Percentiles rank a stretch among this genome's conserved stretches.
Conservation (phyloP, 2,113 vertebrate species). For the Rhadina sibilatrix region DNA sequence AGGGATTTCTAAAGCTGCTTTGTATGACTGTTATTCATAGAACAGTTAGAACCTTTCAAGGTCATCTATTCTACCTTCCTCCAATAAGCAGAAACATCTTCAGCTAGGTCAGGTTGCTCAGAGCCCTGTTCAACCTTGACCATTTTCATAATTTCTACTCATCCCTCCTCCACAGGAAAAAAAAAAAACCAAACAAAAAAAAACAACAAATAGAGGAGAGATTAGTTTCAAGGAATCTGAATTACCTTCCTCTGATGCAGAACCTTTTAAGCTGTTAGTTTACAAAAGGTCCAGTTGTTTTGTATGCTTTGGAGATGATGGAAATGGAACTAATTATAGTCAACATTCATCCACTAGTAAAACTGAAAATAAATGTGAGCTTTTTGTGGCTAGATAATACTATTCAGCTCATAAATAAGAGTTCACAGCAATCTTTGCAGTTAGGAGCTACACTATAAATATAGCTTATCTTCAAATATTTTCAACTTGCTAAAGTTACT, state of each 20-base stretch:
- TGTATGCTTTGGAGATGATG: background rate
- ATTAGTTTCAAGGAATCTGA: background rate
- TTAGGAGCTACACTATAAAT: constrained; percentile 16
- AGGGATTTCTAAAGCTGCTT: background rate
- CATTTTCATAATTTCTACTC: background rate
- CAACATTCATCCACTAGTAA: background rate
- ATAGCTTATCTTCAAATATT: constrained; percentile 9
- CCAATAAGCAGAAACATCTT: background rate
- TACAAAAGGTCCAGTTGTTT: background rate
- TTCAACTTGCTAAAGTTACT: constrained; percentile 11
- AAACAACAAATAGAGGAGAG: background rate
- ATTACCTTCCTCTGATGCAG: background rate
- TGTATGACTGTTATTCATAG: background rate
- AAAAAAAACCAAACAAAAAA: rapidly evolving
- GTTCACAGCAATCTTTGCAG: background rate
- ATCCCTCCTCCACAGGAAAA: background rate
- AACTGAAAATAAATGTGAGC: background rate
- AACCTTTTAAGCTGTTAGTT: background rate
- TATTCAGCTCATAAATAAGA: constrained; percentile 3
- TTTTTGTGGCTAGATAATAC: background rate
- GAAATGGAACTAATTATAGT: background rate
- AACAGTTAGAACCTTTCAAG: background rate
- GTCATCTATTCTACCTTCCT: background rate
- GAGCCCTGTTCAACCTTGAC: background rate
- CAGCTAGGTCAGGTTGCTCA: background rate